Evolutionary conservation across 2,113 vertebrate genomes (phyloP).

Genomic region (Platysternon megacephalum): DNA sequence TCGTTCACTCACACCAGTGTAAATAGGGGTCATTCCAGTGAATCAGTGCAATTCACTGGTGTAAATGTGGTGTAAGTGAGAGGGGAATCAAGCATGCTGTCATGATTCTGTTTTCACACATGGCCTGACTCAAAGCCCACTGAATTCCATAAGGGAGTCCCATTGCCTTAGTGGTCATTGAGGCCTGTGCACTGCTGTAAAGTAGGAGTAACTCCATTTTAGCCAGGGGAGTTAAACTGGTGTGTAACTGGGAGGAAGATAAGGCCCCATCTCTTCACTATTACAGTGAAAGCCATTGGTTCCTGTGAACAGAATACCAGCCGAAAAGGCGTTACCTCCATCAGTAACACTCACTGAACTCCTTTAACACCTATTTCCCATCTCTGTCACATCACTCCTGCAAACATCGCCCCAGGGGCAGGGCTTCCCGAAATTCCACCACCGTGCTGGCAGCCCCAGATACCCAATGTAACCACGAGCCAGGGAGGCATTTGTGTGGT

Average conservation of each 20-base stretch:
- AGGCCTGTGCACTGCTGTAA: not conserved
- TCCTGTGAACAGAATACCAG: not conserved
- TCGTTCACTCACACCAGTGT: rapidly evolving
- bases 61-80: not conserved
- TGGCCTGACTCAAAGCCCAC: too few relatives aligned
- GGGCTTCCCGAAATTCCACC: not conserved
- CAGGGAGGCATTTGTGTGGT: not conserved
- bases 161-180: not conserved
- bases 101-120: too few relatives aligned
- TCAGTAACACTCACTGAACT: not conserved
- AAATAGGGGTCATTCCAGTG: not conserved
- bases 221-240: not conserved
- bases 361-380: not conserved
- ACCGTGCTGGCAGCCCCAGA: not conserved
- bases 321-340: not conserved
- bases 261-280: not conserved
- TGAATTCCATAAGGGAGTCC: not conserved
- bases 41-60: not conserved
- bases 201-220: not conserved
- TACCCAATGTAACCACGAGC: not conserved
- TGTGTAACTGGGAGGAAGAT: not conserved
- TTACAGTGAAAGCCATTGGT: not conserved
- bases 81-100: not conserved
- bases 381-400: not conserved
- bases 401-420: not conserved